Conservation (phyloP, 2,888 invertebrate species). For the Cheilosia vulpina region DNA sequence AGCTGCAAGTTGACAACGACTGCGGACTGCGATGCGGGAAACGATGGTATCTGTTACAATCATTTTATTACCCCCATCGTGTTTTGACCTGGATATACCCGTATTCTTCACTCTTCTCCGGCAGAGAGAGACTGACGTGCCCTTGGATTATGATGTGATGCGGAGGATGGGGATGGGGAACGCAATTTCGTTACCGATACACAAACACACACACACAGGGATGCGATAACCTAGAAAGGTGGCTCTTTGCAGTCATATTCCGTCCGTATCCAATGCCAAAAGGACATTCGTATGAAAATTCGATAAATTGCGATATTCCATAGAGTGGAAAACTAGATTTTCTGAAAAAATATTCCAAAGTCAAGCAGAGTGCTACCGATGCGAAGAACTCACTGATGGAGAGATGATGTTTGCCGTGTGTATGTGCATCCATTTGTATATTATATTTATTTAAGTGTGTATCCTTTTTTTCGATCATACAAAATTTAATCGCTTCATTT, state of each 20-base stretch:
- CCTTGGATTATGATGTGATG: conserved; percentile 54
- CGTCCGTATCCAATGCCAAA: conserved; percentile 42
- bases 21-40: conserved; percentile 31
- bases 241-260: conserved; percentile 38
- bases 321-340: conserved; percentile 81
- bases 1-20: conserved; percentile 49
- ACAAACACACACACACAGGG: conserved; percentile 5
- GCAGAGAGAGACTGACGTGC: conserved; percentile 20
- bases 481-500: conserved; percentile 37
- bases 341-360: conserved; percentile 68
- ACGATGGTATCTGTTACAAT: conserved; percentile 66
- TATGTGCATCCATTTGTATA: not conserved
- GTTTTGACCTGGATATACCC: not conserved
- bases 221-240: conserved; percentile 29
- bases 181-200: conserved; percentile 30
- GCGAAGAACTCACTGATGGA: conserved; percentile 51
- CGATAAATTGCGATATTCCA: conserved; percentile 78
- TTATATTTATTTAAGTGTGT: conserved; percentile 4
- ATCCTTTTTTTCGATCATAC: conserved; percentile 18
- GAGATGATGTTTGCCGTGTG: conserved; percentile 41
- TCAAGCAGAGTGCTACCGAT: conserved; percentile 61
- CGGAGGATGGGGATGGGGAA: conserved; percentile 2
- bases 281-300: conserved; percentile 75
- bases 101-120: not conserved
- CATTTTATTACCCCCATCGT: conserved; percentile 59